Evolutionary conservation across 2,797 vertebrate genomes (phyloP).

Genomic region (Halcyon leucocephala): DNA sequence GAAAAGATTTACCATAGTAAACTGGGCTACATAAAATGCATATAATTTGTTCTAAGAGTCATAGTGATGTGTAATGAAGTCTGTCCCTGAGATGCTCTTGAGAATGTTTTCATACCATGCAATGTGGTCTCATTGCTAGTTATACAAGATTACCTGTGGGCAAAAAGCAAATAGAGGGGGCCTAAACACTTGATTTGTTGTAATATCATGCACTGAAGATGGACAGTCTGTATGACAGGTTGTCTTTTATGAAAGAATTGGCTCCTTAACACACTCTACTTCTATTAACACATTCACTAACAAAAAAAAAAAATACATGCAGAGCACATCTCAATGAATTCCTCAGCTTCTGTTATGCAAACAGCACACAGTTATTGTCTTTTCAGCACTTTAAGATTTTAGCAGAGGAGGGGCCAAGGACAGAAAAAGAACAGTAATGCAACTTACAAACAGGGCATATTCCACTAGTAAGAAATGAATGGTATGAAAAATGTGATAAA

Average conservation of each 20-base stretch:
- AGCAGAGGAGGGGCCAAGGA: neutral
- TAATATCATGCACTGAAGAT: neutral
- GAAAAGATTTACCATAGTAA: constrained; percentile 63
- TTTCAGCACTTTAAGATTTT: neutral
- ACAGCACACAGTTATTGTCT: neutral
- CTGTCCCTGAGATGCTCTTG: constrained; percentile 10
- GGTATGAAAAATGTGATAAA: neutral
- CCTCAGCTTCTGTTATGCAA: neutral
- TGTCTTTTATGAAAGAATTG: constrained; percentile 13
- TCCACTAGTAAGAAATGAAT: neutral
- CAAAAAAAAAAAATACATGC: neutral
- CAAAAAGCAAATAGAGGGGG: constrained; percentile 37
- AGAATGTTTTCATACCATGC: neutral
- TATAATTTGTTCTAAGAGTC: constrained; percentile 60
- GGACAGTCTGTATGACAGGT: constrained; percentile 9
- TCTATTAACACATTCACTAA: neutral
- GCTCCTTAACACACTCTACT: neutral
- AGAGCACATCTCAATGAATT: neutral
- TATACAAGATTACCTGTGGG: constrained; percentile 18
- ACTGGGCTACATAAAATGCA: constrained; percentile 42
- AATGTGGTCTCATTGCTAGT: neutral
- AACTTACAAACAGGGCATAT: neutral
- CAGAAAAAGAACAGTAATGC: neutral
- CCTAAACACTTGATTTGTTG: neutral
- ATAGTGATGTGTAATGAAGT: neutral